Conservation (phyloP, 2,888 invertebrate genomes). For the Yponomeuta sedellus region DNA sequence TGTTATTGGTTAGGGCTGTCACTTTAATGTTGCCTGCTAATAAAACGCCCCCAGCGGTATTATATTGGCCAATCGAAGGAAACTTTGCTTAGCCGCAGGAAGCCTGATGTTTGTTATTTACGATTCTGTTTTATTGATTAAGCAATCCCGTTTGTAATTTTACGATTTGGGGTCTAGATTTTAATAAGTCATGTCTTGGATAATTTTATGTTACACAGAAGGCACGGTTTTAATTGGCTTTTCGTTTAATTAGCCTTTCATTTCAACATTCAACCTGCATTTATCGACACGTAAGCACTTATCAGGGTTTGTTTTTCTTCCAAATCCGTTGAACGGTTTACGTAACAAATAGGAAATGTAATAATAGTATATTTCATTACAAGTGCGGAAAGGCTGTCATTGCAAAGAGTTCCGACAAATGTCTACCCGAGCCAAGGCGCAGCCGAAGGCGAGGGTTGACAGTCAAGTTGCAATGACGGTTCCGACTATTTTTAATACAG, state of each 20-base stretch:
- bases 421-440: too few relatives aligned
- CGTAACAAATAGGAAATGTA: too few relatives aligned
- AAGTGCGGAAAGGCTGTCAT: too few relatives aligned
- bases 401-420: too few relatives aligned
- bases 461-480: too few relatives aligned
- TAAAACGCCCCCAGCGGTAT: neutral
- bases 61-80: neutral
- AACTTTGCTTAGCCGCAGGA: neutral
- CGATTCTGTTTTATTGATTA: neutral
- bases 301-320: too few relatives aligned
- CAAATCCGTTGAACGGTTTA: too few relatives aligned
- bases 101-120: neutral
- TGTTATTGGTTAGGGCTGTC: constrained; percentile 40
- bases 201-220: constrained; percentile 3
- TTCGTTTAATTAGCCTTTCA: neutral
- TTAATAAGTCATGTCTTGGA: neutral
- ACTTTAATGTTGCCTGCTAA: constrained; percentile 5
- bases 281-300: too few relatives aligned
- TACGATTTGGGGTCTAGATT: neutral
- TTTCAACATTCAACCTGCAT: too few relatives aligned
- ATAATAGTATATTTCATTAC: too few relatives aligned
- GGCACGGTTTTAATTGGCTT: neutral
- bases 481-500: too few relatives aligned
- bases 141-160: neutral
- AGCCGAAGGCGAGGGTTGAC: too few relatives aligned